Evolutionary conservation across 1,140 invertebrate species (phyloP), one percentile per base, ranked within the genome.

Genomic region (Penaeus japonicus): DNA sequence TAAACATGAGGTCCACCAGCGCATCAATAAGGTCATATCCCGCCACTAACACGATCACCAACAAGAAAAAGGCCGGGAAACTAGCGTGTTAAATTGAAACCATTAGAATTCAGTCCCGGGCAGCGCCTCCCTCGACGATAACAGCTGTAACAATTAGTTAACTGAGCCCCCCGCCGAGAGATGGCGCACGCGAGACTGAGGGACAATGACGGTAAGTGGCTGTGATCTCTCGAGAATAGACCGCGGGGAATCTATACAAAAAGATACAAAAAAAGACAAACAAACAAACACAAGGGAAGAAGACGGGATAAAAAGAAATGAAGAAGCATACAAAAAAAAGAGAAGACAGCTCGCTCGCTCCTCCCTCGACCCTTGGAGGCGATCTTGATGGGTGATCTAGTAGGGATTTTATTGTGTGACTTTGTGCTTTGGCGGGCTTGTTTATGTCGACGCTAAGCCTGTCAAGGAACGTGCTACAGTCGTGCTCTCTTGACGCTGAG

Each of bases 41-140:
- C 47, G 47, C 47, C 47, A 35, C 22, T 47, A 35, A 18, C 77
- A n/a, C 53, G n/a, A 22, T 24, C 78, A 17, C 81, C 81, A 83
- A 10, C 81, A 83, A 57, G 32, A 39, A n/a, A 32, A 27, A 62
- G 24, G 35, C 47, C 18, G 39, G 24, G 39, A 53, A 54, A 24
- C 70, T 77, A 73, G 39, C 83, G 70, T 75, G 84, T 53, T 85
- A 85, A 85, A 85, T 85, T 85, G 84, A 55, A 55, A 85, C 84
- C 84, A 85, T 85, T 85, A 85, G 84, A 55, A 85, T 55, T 54
- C 27, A 77, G 84, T 53, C 62, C 53, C 24, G 39, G 65, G 65
- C 70, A 55, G 84, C 84, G 55, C 84, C 84, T 77, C 70, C 53
- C 22, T 77, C 82, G 32, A 57, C 84, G 84, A 77, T 85, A 85